Conservation (phyloP, 2,797 vertebrate genomes). For the Microctenopoma stevenorrisi region DNA sequence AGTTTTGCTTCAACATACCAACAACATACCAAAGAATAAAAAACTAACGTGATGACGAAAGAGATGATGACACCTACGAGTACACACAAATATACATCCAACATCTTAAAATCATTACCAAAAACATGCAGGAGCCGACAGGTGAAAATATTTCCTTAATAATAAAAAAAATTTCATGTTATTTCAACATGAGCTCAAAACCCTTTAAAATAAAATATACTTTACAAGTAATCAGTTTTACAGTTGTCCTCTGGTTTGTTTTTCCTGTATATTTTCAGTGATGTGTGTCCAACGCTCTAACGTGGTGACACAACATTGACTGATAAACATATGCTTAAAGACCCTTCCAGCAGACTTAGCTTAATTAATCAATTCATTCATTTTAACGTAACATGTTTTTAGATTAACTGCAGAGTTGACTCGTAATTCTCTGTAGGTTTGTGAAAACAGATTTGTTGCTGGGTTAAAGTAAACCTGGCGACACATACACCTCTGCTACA, state of each 20-base stretch:
- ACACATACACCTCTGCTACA: neutral
- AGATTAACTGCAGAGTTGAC: slow-evolving; percentile 3
- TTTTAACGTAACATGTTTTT: neutral
- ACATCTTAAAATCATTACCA: no score
- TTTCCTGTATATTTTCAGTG: neutral
- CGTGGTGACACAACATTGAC: no score
- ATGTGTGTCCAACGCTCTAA: no score
- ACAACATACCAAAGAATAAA: slow-evolving; percentile 3
- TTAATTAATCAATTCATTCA: neutral
- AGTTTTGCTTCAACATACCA: neutral
- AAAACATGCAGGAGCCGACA: neutral
- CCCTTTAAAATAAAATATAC: no score
- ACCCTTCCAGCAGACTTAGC: no score
- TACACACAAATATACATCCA: neutral
- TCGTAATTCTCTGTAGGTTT: neutral
- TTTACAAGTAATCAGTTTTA: neutral
- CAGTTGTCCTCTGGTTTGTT: neutral
- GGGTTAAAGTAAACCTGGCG: slow-evolving; percentile 1
- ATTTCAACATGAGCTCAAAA: neutral
- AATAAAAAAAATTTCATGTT: no score
- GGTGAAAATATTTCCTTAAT: neutral
- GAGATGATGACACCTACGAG: neutral
- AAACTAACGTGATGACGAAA: neutral
- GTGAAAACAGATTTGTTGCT: slow-evolving; percentile 6
- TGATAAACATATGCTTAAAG: no score